Evolutionary conservation across 2,888 invertebrate species (phyloP).

Genomic region (Arge pagana): DNA sequence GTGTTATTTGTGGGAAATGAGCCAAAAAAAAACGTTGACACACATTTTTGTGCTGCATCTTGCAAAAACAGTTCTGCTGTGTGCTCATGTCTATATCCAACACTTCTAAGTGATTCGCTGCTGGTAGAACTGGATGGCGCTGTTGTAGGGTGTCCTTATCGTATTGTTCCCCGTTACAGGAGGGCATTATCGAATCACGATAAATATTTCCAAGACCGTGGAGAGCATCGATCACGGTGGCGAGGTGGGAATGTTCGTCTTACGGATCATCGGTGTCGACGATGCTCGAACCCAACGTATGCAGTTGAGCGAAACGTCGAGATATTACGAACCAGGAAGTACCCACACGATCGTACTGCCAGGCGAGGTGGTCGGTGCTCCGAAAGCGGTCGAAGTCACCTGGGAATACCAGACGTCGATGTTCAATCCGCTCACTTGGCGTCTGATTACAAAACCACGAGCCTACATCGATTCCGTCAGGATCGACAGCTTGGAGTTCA

Average conservation of each 20-base stretch:
- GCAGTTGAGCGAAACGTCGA: slow-evolving; percentile 62
- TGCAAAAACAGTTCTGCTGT: slow-evolving; percentile 4
- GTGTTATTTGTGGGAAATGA: not conserved
- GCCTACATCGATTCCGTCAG: slow-evolving; percentile 74
- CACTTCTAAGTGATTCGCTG: slow-evolving; percentile 5
- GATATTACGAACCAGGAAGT: slow-evolving; percentile 75
- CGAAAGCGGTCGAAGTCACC: slow-evolving; percentile 71
- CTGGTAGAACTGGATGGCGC: not conserved
- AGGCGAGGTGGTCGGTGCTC: slow-evolving; percentile 69
- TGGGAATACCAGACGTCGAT: slow-evolving; percentile 81
- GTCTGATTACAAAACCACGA: slow-evolving; percentile 73
- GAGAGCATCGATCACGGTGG: slow-evolving; percentile 77
- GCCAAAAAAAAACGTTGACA: not conserved
- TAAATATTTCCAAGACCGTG: slow-evolving; percentile 74
- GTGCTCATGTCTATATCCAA: not conserved
- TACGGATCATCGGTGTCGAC: slow-evolving; percentile 68
- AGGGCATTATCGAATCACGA: slow-evolving; percentile 76
- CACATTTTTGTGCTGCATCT: slow-evolving; percentile 4
- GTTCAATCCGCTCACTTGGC: slow-evolving; percentile 84
- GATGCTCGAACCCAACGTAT: slow-evolving; percentile 66
- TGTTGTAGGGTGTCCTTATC: too few relatives aligned
- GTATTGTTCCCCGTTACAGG: too few relatives aligned
- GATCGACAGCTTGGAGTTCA: slow-evolving; percentile 74
- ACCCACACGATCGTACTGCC: slow-evolving; percentile 71
- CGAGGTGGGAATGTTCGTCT: slow-evolving; percentile 74